phyloP scores from a whole-genome alignment of 2,113 vertebrate genomes.

The Scomber japonicus region DNA sequence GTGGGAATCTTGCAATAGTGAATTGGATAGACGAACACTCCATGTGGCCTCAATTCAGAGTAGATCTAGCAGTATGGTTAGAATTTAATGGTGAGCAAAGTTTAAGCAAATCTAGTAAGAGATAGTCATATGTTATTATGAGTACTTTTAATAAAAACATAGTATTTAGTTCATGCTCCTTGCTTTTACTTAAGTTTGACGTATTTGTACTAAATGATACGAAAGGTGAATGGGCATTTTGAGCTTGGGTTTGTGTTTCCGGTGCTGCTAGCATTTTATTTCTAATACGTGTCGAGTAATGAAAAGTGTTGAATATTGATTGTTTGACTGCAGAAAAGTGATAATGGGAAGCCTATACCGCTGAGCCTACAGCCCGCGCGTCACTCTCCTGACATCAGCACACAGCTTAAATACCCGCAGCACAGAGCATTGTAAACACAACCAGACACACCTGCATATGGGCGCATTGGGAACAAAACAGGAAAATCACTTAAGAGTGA shows the following conservation, averaged over 20 bases:
- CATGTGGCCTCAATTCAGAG: no score
- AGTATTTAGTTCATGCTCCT: no score
- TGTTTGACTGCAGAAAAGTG: not conserved
- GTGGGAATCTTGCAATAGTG: no score
- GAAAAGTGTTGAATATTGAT: not conserved
- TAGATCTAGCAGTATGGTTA: no score
- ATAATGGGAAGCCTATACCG: slow-evolving; percentile 40
- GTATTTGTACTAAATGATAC: not conserved
- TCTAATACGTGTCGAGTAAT: not conserved
- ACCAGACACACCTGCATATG: slow-evolving; percentile 34
- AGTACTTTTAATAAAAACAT: no score
- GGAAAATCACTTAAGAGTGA: not conserved
- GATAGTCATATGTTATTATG: not conserved
- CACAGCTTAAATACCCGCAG: slow-evolving; percentile 67
- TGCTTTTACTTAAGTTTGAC: not conserved
- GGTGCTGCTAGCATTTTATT: not conserved
- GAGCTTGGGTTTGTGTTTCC: not conserved
- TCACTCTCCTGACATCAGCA: slow-evolving; percentile 76
- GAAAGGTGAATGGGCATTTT: not conserved
- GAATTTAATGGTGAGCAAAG: not conserved
- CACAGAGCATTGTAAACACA: slow-evolving; percentile 32
- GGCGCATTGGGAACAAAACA: slow-evolving; percentile 9
- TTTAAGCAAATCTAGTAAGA: not conserved
- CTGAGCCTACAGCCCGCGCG: slow-evolving; percentile 42
- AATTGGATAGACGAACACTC: no score